These are phyloP conservation scores for Eupsilia transversa DNA, from an alignment of 2,888 invertebrate species.

Conservation along the genomic window DNA sequence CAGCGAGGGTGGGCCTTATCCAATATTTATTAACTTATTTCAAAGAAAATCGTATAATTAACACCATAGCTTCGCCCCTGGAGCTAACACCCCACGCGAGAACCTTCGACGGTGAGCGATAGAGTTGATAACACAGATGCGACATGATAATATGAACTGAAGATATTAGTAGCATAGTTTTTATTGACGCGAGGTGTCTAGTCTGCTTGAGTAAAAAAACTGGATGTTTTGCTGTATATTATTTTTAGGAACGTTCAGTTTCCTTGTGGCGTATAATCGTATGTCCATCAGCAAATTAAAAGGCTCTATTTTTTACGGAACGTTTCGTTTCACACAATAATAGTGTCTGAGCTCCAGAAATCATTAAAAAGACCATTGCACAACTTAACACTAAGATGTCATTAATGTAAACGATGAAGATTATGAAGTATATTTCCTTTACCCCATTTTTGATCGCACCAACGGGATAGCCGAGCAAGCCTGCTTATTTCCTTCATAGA, in stretches of 20 bases:
- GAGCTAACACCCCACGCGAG: constrained; percentile 73
- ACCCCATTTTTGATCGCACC: background rate
- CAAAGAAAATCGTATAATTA: constrained; percentile 91
- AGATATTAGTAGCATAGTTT: background rate
- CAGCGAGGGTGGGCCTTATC: constrained; percentile 85
- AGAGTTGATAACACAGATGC: constrained; percentile 60
- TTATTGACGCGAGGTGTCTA: background rate
- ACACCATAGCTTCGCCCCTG: constrained; percentile 77
- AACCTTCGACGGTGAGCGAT: constrained; percentile 64
- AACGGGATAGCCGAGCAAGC: background rate
- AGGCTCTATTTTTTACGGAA: background rate
- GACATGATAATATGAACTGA: constrained; percentile 27
- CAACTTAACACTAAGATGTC: background rate
- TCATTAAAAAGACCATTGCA: background rate
- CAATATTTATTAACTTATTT: constrained; percentile 91
- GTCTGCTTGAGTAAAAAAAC: background rate
- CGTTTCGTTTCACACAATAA: background rate
- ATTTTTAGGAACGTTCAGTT: background rate
- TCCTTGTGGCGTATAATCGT: background rate
- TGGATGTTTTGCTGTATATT: background rate
- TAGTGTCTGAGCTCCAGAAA: background rate
- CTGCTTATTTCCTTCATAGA: background rate
- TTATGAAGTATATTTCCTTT: background rate
- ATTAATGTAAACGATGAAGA: background rate
- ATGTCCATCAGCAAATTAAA: background rate